phyloP scores from a whole-genome alignment of 2,888 invertebrate genomes.

The Folsomia candida region DNA sequence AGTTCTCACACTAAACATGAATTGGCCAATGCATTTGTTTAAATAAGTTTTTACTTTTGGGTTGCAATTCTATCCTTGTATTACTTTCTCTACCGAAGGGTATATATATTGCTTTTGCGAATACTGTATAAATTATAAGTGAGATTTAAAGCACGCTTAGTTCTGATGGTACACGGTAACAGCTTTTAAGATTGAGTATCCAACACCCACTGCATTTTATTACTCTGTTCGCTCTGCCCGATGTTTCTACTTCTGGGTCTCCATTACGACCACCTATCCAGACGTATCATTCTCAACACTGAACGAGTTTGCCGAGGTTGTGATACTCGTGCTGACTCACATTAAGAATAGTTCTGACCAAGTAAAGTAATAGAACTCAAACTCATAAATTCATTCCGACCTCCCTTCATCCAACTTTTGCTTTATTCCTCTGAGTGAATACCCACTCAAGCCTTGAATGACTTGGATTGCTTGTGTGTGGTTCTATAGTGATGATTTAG shows the following conservation, averaged over 20 bases:
- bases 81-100: background rate
- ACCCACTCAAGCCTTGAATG: background rate
- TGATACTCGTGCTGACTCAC: background rate
- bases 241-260: background rate
- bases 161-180: background rate
- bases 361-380: background rate
- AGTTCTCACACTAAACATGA: background rate
- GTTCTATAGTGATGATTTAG: background rate
- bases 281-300: background rate
- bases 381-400: conserved; percentile 2
- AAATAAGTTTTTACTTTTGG: background rate
- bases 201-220: background rate
- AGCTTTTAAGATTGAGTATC: conserved; percentile 2
- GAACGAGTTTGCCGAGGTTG: background rate
- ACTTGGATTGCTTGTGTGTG: background rate
- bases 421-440: background rate
- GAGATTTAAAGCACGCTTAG: background rate
- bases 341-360: conserved; percentile 1
- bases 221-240: background rate
- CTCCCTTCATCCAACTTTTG: background rate
- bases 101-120: background rate
- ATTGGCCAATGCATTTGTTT: background rate
- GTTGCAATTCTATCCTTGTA: background rate
- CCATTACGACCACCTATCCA: background rate
- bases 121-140: background rate